phyloP scores from a whole-genome alignment of 2,113 vertebrate species.

The Archilochus colubris region DNA sequence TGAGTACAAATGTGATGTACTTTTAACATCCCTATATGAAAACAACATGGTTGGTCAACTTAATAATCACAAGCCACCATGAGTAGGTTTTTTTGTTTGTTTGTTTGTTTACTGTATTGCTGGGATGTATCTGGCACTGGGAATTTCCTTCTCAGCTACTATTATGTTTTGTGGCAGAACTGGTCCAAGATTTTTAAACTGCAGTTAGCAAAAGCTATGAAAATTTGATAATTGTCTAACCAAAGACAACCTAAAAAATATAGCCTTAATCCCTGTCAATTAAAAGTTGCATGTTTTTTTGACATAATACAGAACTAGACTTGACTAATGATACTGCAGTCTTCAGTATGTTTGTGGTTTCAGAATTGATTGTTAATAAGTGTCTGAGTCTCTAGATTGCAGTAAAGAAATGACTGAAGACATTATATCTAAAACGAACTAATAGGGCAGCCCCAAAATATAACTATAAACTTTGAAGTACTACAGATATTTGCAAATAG shows the following conservation, averaged over 20 bases:
- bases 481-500: not conserved
- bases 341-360: not conserved
- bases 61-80: not conserved
- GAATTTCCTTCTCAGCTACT: not conserved
- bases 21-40: not conserved
- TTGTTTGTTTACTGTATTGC: not conserved
- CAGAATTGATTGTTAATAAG: not conserved
- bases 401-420: not conserved
- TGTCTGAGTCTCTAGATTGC: not conserved
- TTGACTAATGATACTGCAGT: not conserved
- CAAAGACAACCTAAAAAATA: not conserved
- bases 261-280: not conserved
- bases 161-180: not conserved
- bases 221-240: not conserved
- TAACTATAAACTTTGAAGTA: not conserved
- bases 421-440: not conserved
- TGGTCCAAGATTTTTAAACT: not conserved
- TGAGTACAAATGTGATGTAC: not conserved
- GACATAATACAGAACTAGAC: not conserved
- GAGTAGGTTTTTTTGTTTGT: not conserved
- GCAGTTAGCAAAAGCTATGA: not conserved
- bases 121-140: not conserved
- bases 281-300: not conserved
- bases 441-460: not conserved
- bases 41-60: not conserved